phyloP scores from a whole-genome alignment of 2,888 invertebrate genomes.

The Bombyx huttoni region DNA sequence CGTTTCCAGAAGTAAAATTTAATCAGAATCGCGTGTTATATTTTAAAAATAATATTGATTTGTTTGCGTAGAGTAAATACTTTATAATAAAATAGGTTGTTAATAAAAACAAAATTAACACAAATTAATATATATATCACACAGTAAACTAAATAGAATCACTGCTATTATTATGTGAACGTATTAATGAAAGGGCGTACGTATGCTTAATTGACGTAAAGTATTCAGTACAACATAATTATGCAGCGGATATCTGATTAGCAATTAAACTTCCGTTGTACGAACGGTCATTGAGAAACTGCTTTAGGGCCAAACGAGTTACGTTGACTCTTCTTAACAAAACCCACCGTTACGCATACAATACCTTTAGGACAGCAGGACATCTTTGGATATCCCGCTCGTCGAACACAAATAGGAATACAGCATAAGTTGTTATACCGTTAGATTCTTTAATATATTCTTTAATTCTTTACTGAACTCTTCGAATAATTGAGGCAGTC shows the following conservation, averaged over 20 bases:
- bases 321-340: conserved; percentile 33
- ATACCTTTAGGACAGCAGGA: not conserved
- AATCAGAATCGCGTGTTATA: no score
- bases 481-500: no score
- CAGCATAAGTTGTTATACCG: no score
- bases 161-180: not conserved
- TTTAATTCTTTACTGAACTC: no score
- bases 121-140: no score
- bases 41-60: no score
- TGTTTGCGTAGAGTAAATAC: no score
- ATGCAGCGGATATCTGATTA: conserved; percentile 8
- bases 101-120: no score
- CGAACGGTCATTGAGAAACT: conserved; percentile 10
- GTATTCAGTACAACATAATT: conserved; percentile 5
- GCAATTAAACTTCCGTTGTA: conserved; percentile 13
- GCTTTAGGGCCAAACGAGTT: conserved; percentile 10
- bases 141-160: no score
- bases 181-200: not conserved
- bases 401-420: not conserved
- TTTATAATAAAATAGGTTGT: no score
- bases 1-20: no score
- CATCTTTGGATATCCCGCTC: not conserved
- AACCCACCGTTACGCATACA: conserved; percentile 32
- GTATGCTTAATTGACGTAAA: not conserved
- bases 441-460: no score